Conservation (phyloP, 2,888 invertebrate genomes). For the Nymphalis polychloros region DNA sequence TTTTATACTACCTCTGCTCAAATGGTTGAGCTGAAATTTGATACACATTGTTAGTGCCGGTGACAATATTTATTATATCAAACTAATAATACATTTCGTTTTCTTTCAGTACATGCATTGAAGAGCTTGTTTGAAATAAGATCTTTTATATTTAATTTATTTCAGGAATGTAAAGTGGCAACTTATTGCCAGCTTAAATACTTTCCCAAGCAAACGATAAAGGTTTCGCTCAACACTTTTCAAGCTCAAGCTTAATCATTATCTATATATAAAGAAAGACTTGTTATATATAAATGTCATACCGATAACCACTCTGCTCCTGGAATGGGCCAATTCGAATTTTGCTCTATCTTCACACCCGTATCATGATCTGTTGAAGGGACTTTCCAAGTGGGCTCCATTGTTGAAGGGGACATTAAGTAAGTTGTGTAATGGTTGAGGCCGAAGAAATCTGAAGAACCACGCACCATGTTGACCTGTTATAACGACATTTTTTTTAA, state of each 20-base stretch:
- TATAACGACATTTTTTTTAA: slow-evolving; percentile 13
- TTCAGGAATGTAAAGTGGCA: too few species aligned
- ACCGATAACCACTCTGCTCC: slow-evolving; percentile 72
- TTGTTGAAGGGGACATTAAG: slow-evolving; percentile 61
- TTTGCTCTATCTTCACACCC: slow-evolving; percentile 59
- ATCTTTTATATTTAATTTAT: too few species aligned
- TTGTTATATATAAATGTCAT: slow-evolving; percentile 37
- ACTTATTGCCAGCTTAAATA: too few species aligned
- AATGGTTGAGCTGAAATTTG: too few species aligned
- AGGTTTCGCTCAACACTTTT: too few species aligned
- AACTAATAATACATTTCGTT: too few species aligned
- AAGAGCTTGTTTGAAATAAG: too few species aligned
- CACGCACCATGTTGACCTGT: slow-evolving; percentile 62
- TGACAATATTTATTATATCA: too few species aligned
- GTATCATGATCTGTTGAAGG: slow-evolving; percentile 69
- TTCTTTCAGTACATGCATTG: too few species aligned
- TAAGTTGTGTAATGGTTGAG: slow-evolving; percentile 82
- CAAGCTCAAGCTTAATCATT: background rate
- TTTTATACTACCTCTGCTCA: too few species aligned
- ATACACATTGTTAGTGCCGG: too few species aligned
- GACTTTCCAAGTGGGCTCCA: slow-evolving; percentile 54
- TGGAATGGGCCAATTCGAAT: slow-evolving; percentile 68
- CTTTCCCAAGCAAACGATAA: too few species aligned
- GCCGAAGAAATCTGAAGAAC: slow-evolving; percentile 82
- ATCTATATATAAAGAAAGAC: background rate